Conservation (phyloP, 1,140 invertebrate species). For the Apolygus lucorum region DNA sequence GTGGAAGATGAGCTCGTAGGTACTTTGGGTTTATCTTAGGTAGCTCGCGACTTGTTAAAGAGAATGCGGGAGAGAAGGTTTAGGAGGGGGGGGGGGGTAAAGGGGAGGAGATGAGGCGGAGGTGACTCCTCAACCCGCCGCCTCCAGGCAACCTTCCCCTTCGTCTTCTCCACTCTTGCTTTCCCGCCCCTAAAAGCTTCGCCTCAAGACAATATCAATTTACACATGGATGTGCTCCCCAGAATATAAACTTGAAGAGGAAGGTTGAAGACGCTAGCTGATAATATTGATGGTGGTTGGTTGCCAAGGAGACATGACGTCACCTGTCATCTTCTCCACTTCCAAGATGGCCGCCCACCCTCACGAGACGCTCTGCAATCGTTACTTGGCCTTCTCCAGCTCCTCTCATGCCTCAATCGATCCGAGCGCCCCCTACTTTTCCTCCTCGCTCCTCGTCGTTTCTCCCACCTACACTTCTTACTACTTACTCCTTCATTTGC, state of each 20-base stretch:
- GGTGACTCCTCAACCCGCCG: neutral
- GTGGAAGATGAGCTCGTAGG: neutral
- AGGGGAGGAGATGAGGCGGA: neutral
- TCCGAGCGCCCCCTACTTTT: slow-evolving; percentile 1
- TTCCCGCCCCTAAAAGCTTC: neutral
- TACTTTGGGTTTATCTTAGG: neutral
- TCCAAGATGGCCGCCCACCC: slow-evolving; percentile 21
- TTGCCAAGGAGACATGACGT: slow-evolving; percentile 26
- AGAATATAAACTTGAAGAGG: slow-evolving; percentile 1
- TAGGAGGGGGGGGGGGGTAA: neutral
- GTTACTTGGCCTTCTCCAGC: slow-evolving; percentile 20
- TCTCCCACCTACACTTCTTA: neutral
- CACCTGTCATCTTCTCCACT: slow-evolving; percentile 27
- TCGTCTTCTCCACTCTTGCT: neutral
- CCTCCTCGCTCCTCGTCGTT: neutral
- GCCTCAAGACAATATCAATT: slow-evolving; percentile 21
- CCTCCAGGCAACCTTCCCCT: neutral
- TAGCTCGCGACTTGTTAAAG: neutral
- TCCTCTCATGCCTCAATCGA: slow-evolving; percentile 16
- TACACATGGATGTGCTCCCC: slow-evolving; percentile 11
- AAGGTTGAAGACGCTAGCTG: slow-evolving; percentile 20
- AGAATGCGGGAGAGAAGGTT: neutral
- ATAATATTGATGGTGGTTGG: slow-evolving; percentile 16
- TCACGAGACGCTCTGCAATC: slow-evolving; percentile 24
- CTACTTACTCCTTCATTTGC: too few relatives aligned